Percentiles rank a stretch among this genome's conserved stretches.
These are phyloP conservation scores for Alexandromys fortis DNA, from an alignment of 2,113 vertebrate genomes.

Conservation along the genomic window DNA sequence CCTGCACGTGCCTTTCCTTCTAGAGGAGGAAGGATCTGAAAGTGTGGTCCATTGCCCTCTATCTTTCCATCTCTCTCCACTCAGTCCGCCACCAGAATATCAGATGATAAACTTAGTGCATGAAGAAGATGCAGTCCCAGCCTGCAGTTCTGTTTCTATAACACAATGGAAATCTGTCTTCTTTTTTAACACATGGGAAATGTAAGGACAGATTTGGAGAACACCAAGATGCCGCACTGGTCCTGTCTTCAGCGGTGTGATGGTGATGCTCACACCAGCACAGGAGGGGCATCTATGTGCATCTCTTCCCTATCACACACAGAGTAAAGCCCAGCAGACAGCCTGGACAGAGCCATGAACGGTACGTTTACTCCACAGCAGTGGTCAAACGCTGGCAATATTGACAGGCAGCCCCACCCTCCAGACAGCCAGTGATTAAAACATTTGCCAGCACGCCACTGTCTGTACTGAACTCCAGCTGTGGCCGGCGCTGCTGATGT, in stretches of 20 bases:
- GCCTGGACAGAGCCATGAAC: not conserved
- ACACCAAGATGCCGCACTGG: not conserved
- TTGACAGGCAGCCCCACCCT: accelerated
- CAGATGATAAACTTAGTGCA: not conserved
- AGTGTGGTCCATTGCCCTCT: too few relatives aligned
- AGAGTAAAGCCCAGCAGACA: not conserved
- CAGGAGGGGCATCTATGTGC: not conserved
- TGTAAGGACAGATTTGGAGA: not conserved
- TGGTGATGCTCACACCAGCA: not conserved
- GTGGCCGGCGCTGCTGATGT: not conserved
- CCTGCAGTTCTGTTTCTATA: not conserved
- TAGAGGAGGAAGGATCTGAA: not conserved
- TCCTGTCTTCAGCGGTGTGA: not conserved
- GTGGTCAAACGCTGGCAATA: not conserved
- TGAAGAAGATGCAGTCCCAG: not conserved
- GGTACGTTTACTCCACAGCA: not conserved
- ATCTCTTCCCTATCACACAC: not conserved
- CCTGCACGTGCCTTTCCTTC: not conserved
- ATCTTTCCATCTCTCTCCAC: not conserved
- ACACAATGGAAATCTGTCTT: not conserved
- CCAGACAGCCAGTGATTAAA: not conserved
- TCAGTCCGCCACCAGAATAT: not conserved
- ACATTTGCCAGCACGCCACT: not conserved
- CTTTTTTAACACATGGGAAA: not conserved
- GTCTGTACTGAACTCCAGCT: not conserved